phyloP scores from a whole-genome alignment of 2,113 vertebrate species.

The Chaenocephalus aceratus region DNA sequence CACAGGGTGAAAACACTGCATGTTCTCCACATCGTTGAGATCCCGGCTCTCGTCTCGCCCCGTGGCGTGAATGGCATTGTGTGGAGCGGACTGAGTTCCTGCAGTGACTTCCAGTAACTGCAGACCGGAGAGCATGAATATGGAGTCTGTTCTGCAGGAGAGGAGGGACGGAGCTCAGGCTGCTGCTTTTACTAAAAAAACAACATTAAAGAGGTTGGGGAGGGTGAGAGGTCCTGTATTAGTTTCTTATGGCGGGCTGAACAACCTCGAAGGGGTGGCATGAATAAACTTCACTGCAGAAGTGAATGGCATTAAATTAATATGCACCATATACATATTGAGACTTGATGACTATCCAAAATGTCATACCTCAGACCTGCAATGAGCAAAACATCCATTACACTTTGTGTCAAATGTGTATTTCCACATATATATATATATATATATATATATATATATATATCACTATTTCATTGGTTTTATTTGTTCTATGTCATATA shows the following conservation, averaged over 20 bases:
- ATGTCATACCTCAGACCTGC: conserved; percentile 1
- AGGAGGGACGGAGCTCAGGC: conserved; percentile 81
- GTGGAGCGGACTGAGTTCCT: conserved; percentile 71
- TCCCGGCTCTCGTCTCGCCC: conserved; percentile 62
- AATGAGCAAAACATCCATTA: background rate
- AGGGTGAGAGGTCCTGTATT: conserved; percentile 42
- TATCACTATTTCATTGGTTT: too few relatives aligned
- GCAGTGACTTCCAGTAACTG: conserved; percentile 73
- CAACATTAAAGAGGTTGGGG: conserved; percentile 46
- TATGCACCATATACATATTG: background rate
- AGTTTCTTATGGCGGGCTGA: conserved; percentile 22
- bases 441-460: too few relatives aligned
- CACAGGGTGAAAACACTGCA: conserved; percentile 76
- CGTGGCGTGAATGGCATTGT: conserved; percentile 69
- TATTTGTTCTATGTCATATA: too few relatives aligned
- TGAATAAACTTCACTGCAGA: conserved; percentile 65
- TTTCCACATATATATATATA: too few relatives aligned
- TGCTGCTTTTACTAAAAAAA: conserved; percentile 55
- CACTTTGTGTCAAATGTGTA: too few relatives aligned
- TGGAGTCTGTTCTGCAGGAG: conserved; percentile 86
- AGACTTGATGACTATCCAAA: background rate
- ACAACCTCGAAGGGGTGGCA: conserved; percentile 37
- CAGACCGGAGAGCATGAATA: conserved; percentile 85
- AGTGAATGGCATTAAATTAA: conserved; percentile 23
- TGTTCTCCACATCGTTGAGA: conserved; percentile 81